A percentile compares a stretch with the other conserved stretches of the same genome.
Conservation (phyloP, 2,888 invertebrate genomes). For the Lithophane ornitopus region DNA sequence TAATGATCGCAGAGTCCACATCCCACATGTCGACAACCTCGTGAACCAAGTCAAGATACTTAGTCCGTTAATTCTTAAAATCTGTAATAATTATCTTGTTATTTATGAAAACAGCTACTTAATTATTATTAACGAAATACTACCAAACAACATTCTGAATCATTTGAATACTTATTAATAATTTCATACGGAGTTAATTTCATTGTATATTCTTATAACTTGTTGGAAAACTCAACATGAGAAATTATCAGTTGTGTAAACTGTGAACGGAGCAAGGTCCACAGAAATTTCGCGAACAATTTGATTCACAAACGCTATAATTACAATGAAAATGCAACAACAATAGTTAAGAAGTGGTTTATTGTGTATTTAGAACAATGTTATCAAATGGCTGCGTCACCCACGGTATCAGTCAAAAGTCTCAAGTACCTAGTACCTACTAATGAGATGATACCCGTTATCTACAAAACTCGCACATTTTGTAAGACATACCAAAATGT, state of each 20-base stretch:
- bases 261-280: conserved; percentile 3
- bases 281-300: conserved; percentile 29
- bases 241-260: conserved; percentile 37
- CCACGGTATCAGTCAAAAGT: conserved; percentile 64
- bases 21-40: too few relatives aligned
- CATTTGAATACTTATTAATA: conserved; percentile 16
- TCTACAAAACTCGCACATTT: conserved; percentile 58
- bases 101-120: conserved; percentile 24
- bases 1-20: too few relatives aligned
- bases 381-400: conserved; percentile 59
- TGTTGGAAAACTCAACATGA: conserved; percentile 22
- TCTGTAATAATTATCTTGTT: background rate
- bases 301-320: conserved; percentile 21
- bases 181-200: conserved; percentile 4
- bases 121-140: background rate
- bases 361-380: conserved; percentile 44
- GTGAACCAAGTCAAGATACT: too few relatives aligned
- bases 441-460: conserved; percentile 62
- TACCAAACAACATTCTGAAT: background rate
- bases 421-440: conserved; percentile 31
- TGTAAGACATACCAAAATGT: conserved; percentile 29
- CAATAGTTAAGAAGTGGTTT: conserved; percentile 26
- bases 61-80: conserved; percentile 47
- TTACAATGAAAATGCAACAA: conserved; percentile 17
- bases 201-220: conserved; percentile 6